Evolutionary conservation across 2,888 invertebrate genomes (phyloP).

Genomic region (Noctua comes): DNA sequence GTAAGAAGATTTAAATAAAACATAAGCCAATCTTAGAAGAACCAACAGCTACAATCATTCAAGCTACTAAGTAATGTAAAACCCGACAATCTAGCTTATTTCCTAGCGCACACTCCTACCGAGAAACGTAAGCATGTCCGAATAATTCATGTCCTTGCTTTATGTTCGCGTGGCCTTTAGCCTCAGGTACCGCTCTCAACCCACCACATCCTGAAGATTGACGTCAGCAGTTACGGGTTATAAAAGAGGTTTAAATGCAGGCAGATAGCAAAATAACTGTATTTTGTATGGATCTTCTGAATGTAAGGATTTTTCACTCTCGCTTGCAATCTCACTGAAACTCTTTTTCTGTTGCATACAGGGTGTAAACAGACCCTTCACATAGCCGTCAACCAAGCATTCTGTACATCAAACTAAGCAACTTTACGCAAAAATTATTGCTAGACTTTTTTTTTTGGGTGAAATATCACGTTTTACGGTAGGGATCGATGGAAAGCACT

Average conservation of each 20-base stretch:
- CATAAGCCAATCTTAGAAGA: background rate
- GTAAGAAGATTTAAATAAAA: conserved; percentile 14
- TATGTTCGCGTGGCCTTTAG: conserved; percentile 28
- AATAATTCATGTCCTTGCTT: conserved; percentile 43
- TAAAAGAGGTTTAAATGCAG: background rate
- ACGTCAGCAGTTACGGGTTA: conserved; percentile 9
- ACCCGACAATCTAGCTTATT: background rate
- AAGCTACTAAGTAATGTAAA: conserved; percentile 22
- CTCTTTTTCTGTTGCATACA: background rate
- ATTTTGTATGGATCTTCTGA: background rate
- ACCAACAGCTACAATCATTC: background rate
- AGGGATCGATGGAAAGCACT: no score
- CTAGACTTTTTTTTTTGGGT: no score
- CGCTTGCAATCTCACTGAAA: background rate
- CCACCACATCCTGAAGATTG: conserved; percentile 15
- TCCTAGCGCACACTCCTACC: background rate
- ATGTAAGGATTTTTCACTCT: background rate
- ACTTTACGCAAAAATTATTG: no score
- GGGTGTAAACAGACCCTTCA: no score
- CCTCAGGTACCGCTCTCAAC: conserved; percentile 1
- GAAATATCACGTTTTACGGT: no score
- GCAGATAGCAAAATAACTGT: background rate
- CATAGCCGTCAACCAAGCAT: no score
- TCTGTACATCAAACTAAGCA: no score
- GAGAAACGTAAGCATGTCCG: conserved; percentile 19